Evolutionary conservation across 1,140 invertebrate genomes (phyloP), one percentile per base, ranked within the genome.

Genomic region (Catajapyx aquilonaris): DNA sequence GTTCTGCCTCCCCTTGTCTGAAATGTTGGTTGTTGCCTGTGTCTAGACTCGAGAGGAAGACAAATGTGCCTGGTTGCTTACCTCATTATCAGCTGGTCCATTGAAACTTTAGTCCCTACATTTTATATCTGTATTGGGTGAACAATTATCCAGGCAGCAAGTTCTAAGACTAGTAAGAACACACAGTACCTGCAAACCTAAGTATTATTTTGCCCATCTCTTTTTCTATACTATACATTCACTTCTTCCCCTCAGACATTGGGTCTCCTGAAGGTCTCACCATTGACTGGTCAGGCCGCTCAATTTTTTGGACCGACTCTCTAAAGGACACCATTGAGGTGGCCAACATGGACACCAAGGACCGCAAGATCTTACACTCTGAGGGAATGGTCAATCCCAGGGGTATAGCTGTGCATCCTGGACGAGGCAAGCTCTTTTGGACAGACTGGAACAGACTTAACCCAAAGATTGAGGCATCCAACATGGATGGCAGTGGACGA

Each of bases 301-400:
- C 87, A 46, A 68, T 97, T 35, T 98, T 88, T 55, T 97, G 90
- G 84, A 90, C 90, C 0, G 94, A 98, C 60, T 91, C 90, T 0
- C 70, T 66, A 5, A 78, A 80, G 48, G 73, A 81, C 40, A 81
- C 77, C 1, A 79, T 98, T 41, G 85, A 87, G 60, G 88, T 94
- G 9, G 79, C 84, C 2, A 81, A 75, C 53, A 56, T 96, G 15
- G 77, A 94, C 42, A 71, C 71, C 25, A 74, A 75, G 38, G 66
- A 69, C 38, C 60, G 76, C 44, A 75, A 79, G 42, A 66, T 81
- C 5, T 62, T 97, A 3, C 64, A 93, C 30, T 68, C 70, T 18
- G 70, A 73, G 31, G 73, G 71, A 40, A 62, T 97, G 20, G 67
- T 73, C 1, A 91, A 97, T 65, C 90, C 93, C 0, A 65, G 94